Percentiles rank a stretch among this genome's conserved stretches.
These are phyloP conservation scores for Zophobas morio DNA, from an alignment of 1,140 invertebrate species.

Conservation along the genomic window DNA sequence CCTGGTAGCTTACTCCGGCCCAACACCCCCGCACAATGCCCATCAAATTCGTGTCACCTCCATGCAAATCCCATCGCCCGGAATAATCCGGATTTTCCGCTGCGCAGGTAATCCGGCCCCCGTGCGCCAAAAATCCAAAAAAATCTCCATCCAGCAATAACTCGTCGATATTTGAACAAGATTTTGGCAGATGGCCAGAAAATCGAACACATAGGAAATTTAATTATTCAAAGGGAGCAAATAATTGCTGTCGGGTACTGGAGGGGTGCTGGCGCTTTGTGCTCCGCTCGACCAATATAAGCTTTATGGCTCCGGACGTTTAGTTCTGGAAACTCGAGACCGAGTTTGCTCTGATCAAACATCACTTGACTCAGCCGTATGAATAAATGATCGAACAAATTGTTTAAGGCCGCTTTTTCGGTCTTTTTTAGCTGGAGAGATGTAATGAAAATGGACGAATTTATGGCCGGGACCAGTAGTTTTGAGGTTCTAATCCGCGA, in stretches of 20 bases:
- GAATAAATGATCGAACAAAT: slow-evolving; percentile 61
- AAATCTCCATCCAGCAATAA: slow-evolving; percentile 1
- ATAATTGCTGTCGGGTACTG: slow-evolving; percentile 65
- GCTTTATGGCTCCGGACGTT: slow-evolving; percentile 49
- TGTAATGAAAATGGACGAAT: not conserved
- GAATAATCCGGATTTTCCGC: slow-evolving; percentile 38
- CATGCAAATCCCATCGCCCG: slow-evolving; percentile 5
- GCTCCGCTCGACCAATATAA: slow-evolving; percentile 53
- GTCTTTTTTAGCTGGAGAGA: not conserved
- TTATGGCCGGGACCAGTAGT: slow-evolving; percentile 23
- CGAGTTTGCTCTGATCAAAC: slow-evolving; percentile 59
- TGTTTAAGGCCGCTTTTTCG: not conserved
- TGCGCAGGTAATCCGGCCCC: slow-evolving; percentile 6
- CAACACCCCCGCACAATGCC: slow-evolving; percentile 2
- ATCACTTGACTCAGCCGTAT: slow-evolving; percentile 63
- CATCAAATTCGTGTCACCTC: slow-evolving; percentile 1
- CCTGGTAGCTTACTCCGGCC: not conserved
- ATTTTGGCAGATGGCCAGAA: slow-evolving; percentile 65
- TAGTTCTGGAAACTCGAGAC: slow-evolving; percentile 50
- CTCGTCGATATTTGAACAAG: slow-evolving; percentile 49
- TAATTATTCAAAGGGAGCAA: slow-evolving; percentile 67
- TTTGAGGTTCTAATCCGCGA: slow-evolving; percentile 41
- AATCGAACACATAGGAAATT: slow-evolving; percentile 65
- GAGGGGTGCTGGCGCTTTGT: slow-evolving; percentile 55
- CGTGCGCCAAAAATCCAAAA: not conserved